Conservation (phyloP, 2,797 vertebrate species). For the Alcedo atthis region DNA sequence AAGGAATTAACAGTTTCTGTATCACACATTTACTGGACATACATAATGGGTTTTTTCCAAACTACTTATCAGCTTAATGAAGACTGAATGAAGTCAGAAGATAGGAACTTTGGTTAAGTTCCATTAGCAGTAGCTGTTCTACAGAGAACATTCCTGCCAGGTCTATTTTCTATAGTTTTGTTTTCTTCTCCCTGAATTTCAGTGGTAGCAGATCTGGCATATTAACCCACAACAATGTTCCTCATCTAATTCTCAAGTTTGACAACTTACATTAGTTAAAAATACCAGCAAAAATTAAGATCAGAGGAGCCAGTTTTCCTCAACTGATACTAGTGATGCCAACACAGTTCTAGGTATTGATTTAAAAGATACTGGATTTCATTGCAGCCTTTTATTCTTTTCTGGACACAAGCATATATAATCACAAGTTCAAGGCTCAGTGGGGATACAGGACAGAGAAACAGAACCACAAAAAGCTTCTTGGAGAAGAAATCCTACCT, state of each 20-base stretch:
- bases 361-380: neutral
- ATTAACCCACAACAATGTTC: neutral
- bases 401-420: neutral
- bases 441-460: neutral
- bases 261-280: neutral
- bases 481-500: conserved; percentile 78
- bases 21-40: neutral
- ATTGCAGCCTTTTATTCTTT: neutral
- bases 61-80: neutral
- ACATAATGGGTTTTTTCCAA: neutral
- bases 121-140: neutral
- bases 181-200: neutral
- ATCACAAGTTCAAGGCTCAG: neutral
- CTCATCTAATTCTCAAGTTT: neutral
- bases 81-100: neutral
- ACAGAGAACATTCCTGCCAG: neutral
- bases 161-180: neutral
- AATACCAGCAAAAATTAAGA: neutral
- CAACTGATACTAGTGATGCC: neutral
- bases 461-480: neutral
- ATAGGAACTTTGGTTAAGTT: neutral
- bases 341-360: neutral
- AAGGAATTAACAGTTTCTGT: neutral
- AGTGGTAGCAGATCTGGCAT: neutral
- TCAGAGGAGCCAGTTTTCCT: neutral